Evolutionary conservation across 2,888 invertebrate species (phyloP).

Genomic region (Azorinus chamasolen): DNA sequence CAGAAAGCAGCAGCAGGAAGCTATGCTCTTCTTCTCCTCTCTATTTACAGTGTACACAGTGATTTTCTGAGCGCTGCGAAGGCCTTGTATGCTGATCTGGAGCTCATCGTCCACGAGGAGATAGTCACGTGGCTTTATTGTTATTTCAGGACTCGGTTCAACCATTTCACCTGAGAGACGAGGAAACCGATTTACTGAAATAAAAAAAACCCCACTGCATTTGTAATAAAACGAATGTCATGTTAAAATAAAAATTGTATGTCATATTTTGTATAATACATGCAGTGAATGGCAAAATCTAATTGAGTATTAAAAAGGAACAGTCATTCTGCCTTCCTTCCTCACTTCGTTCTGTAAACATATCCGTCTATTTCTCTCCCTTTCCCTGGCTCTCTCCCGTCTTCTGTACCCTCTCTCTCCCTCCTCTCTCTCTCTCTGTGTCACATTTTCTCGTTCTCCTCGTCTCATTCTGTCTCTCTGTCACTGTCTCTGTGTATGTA

Average conservation of each 20-base stretch:
- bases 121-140: slow-evolving; percentile 27
- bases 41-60: slow-evolving; percentile 55
- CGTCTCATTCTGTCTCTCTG: background rate
- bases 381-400: background rate
- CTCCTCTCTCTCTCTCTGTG: background rate
- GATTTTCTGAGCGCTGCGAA: slow-evolving; percentile 37
- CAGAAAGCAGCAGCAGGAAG: slow-evolving; percentile 56
- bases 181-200: too few relatives aligned
- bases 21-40: slow-evolving; percentile 50
- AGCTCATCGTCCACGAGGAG: slow-evolving; percentile 61
- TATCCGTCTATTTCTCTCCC: background rate
- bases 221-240: too few relatives aligned
- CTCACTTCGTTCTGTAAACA: background rate
- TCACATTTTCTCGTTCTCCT: background rate
- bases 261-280: too few relatives aligned
- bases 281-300: too few relatives aligned
- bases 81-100: slow-evolving; percentile 46
- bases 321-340: too few relatives aligned
- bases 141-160: slow-evolving; percentile 1
- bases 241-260: too few relatives aligned
- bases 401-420: background rate
- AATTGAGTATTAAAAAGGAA: too few relatives aligned
- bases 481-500: too few relatives aligned
- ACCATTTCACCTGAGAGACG: too few relatives aligned
- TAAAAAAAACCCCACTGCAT: too few relatives aligned